Evolutionary conservation across 2,888 invertebrate species (phyloP), one percentile per base, ranked within the genome.

Genomic region (Leptodirus hochenwartii): DNA sequence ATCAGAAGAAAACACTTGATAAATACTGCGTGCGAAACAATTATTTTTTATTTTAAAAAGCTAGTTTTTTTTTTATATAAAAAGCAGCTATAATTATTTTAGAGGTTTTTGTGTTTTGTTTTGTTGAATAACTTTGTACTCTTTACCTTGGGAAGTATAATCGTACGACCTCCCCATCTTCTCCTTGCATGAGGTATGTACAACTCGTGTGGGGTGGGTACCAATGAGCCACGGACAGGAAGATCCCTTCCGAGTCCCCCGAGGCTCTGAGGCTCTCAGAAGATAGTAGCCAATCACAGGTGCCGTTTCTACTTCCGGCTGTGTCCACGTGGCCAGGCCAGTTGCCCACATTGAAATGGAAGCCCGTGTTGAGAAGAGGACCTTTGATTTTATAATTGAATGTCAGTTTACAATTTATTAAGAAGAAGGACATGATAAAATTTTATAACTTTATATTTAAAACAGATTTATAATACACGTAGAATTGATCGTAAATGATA

Each of bases 281-380:
- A 31, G 79, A 81, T 27, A 87, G 64, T 29, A 84, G 58, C 87
- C 87, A 87, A 53, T 85, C 82, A 48, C 87, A 87, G 26, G 79
- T 79, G 4, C 85, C 82, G 36, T 82, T 80, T 41, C 76, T 69
- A 17, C 78, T 79, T 2, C 87, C 85, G 1, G 82, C 80, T 0
- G 85, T 84, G 47, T 87, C 84, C 28, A 85, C 84, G 54, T 85
- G 84, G 1, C 87, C 87, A 0, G 87, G 87, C 85, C 85, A 87
- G 55, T 84, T 85, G 39, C 87, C 87, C 29, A 88, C 88, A 58
- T 88, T 88, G 60, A 90, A 88, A 56, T 88, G 88, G 53, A 90
- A 90, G 4, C 88, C 90, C 0, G 87, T 88, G 53, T 88, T 88
- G 28, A 88, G 63, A 12, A 90, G 60, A 0, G 88, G 88, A 23